Percentiles rank a stretch among this genome's conserved stretches.
These are phyloP conservation scores for Drosophila bipectinata DNA, from an alignment of 1,140 invertebrate species.

Conservation along the genomic window DNA sequence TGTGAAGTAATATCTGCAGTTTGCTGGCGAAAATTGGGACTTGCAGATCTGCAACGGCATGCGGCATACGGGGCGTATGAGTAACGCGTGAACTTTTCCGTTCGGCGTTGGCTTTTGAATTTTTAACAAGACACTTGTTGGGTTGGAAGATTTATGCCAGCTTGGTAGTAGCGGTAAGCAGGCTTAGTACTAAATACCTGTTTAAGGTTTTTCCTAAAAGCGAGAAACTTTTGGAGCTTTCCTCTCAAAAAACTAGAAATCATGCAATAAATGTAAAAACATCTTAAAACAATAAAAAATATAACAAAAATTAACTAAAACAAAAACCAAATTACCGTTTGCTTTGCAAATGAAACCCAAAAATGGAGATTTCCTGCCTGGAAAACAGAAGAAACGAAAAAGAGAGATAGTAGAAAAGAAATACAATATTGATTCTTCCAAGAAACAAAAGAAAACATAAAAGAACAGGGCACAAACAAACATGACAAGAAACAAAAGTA, in stretches of 20 bases:
- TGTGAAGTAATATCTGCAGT: slow-evolving; percentile 63
- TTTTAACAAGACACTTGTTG: slow-evolving; percentile 52
- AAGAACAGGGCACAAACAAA: slow-evolving; percentile 14
- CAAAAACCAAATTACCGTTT: slow-evolving; percentile 77
- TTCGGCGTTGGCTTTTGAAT: neutral
- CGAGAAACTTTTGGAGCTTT: neutral
- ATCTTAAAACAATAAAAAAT: slow-evolving; percentile 37
- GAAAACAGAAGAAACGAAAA: slow-evolving; percentile 71
- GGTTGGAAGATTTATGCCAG: slow-evolving; percentile 50
- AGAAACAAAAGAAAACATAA: slow-evolving; percentile 14
- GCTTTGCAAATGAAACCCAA: slow-evolving; percentile 84
- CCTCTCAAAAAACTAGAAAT: slow-evolving; percentile 1
- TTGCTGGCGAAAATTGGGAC: slow-evolving; percentile 64
- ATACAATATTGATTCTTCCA: slow-evolving; percentile 47
- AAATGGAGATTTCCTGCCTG: slow-evolving; percentile 84
- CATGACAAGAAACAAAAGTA: neutral
- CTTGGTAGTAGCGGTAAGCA: slow-evolving; percentile 25
- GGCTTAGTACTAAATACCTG: slow-evolving; percentile 3
- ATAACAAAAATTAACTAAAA: slow-evolving; percentile 30
- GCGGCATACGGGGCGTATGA: slow-evolving; percentile 53
- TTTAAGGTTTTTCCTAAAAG: neutral
- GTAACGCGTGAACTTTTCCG: slow-evolving; percentile 22
- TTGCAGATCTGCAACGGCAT: slow-evolving; percentile 56
- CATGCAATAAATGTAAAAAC: slow-evolving; percentile 16
- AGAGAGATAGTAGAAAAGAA: slow-evolving; percentile 69